phyloP scores from a whole-genome alignment of 2,113 vertebrate genomes.

The Ascaphus truei region DNA sequence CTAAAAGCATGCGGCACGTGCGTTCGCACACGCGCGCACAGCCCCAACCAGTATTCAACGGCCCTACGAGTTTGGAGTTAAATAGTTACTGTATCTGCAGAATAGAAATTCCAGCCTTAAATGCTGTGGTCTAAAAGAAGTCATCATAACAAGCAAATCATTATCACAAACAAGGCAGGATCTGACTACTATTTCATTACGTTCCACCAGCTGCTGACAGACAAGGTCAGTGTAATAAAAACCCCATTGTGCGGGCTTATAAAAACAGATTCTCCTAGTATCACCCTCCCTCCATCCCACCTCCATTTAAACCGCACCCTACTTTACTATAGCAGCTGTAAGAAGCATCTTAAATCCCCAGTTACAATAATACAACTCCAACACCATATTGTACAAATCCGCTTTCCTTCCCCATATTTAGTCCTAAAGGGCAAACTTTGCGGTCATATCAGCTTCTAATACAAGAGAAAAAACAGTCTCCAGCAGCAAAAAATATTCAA shows the following conservation, averaged over 20 bases:
- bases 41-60: too few species aligned
- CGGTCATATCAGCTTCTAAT: too few species aligned
- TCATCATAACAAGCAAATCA: neutral
- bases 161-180: neutral
- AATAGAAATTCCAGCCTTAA: neutral
- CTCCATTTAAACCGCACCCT: neutral
- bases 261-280: neutral
- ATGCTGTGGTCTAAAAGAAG: neutral
- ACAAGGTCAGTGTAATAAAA: conserved; percentile 2
- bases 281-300: neutral
- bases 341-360: neutral
- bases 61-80: too few species aligned
- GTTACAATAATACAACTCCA: neutral
- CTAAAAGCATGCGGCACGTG: too few species aligned
- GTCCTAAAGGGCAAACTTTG: too few species aligned
- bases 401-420: too few species aligned
- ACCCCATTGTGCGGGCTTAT: conserved; percentile 1
- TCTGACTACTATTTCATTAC: neutral
- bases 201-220: neutral
- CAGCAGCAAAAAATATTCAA: too few species aligned
- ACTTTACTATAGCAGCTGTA: neutral
- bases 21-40: too few species aligned
- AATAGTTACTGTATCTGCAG: neutral
- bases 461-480: too few species aligned
- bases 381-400: too few species aligned